Evolutionary conservation across 2,797 vertebrate species (phyloP).

Genomic region (Sebastes iracundus): DNA sequence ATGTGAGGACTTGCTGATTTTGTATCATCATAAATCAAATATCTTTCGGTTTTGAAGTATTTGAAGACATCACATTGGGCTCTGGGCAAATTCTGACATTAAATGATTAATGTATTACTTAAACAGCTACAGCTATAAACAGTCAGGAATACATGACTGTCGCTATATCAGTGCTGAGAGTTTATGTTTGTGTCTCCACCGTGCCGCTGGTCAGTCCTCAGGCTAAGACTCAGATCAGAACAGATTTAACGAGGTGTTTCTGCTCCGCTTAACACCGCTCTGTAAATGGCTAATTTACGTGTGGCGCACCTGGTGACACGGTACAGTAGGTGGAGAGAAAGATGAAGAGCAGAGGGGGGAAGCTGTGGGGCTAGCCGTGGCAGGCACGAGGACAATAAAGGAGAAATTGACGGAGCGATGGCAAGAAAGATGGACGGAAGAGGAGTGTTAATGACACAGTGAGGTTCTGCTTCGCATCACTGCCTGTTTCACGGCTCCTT

Average conservation of each 20-base stretch:
- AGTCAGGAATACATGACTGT: neutral
- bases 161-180: neutral
- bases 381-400: conserved; percentile 6
- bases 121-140: too few relatives aligned
- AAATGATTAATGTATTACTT: neutral
- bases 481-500: conserved; percentile 60
- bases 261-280: conserved; percentile 12
- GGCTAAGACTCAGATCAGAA: neutral
- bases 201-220: neutral
- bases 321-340: neutral
- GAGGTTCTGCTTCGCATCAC: conserved; percentile 40
- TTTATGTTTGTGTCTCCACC: neutral
- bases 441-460: conserved; percentile 51
- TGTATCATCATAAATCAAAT: neutral
- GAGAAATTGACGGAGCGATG: neutral
- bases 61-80: neutral
- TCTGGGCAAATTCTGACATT: neutral
- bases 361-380: neutral
- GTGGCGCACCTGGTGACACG: conserved; percentile 18
- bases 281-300: conserved; percentile 41
- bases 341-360: neutral
- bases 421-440: neutral
- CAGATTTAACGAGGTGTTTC: conserved; percentile 45
- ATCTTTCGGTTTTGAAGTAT: neutral
- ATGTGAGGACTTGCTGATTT: too few relatives aligned